Evolutionary conservation across 1,140 invertebrate genomes (phyloP), one percentile per base, ranked within the genome.

Genomic region (Mactra quadrangularis): DNA sequence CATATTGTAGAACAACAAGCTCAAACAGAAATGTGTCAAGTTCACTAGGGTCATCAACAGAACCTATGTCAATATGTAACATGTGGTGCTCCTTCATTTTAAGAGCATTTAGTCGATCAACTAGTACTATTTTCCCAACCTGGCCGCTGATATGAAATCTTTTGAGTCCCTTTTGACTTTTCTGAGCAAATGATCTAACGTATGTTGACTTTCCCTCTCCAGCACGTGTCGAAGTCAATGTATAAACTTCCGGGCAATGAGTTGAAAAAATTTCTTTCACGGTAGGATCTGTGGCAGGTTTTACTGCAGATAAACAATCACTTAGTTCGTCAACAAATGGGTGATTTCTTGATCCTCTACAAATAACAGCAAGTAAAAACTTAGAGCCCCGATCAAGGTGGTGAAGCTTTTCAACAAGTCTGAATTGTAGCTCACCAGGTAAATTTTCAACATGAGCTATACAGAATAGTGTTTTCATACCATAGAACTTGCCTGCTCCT

Each of bases 11-110:
- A 13, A 86, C n/a, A 7, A 88, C 13, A 3, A 86, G 47, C 35
- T 88, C 83, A 85, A 88, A 86, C 0, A 88, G 31, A 60, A 86
- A 83, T 17, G 72, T 53, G 41, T 88, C 87, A 3, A 88, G 59
- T 29, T 70, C 64, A 3, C 17, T 50, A 47, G 83, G 52, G 19
- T 86, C 38, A 62, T 77, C 47, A 3, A 77, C 50, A 74, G 15
- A 35, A 6, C 76, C 74, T 25, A 88, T 55, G 50, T 88, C 87
- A 1, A 88, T 62, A 35, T 88, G 87, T 3, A 88, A 53, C 29
- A 85, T 15, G 66, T 83, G 33, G 50, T 59, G 50, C 13, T 6
- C 3, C 22, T 57, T 59, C 19, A 86, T 13, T 15, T 66, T 45
- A 0, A 82, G 19, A 15, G 47, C 7, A n/a, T n/a, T n/a, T 0